phyloP scores from a whole-genome alignment of 2,797 vertebrate species.

The Sebastes variabilis region DNA sequence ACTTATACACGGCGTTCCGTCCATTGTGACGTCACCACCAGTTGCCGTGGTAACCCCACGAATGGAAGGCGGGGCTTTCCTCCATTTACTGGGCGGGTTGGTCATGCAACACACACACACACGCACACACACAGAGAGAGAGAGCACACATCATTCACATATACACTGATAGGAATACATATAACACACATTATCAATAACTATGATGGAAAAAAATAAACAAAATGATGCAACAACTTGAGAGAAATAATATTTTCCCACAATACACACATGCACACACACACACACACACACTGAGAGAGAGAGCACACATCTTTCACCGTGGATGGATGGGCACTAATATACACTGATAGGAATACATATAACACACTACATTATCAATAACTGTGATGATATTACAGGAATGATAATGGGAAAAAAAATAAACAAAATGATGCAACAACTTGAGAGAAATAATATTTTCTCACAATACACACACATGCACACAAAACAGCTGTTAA shows the following conservation, averaged over 20 bases:
- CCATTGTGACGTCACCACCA: slow-evolving; percentile 77
- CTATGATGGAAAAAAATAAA: not conserved
- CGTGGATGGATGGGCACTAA: no score
- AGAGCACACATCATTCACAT: not conserved
- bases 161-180: not conserved
- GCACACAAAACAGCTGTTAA: not conserved
- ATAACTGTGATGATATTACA: not conserved
- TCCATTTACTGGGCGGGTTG: slow-evolving; percentile 40
- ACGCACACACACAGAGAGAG: not conserved
- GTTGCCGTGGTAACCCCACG: slow-evolving; percentile 83
- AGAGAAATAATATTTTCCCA: not conserved
- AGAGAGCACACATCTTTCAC: not conserved
- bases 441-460: not conserved
- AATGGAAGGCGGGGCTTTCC: slow-evolving; percentile 71
- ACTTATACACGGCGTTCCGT: slow-evolving; percentile 79
- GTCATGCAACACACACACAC: not conserved
- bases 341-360: not conserved
- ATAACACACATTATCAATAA: not conserved
- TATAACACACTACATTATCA: not conserved
- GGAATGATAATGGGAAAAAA: no score
- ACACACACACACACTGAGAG: not conserved
- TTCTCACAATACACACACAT: not conserved
- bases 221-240: not conserved
- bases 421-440: not conserved
- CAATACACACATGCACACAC: not conserved